Evolutionary conservation across 37 sponge, comb jelly and placozoan species (phyloP), one percentile per base, ranked within the genome.

Genomic region (Cladorhizidae sp.): DNA sequence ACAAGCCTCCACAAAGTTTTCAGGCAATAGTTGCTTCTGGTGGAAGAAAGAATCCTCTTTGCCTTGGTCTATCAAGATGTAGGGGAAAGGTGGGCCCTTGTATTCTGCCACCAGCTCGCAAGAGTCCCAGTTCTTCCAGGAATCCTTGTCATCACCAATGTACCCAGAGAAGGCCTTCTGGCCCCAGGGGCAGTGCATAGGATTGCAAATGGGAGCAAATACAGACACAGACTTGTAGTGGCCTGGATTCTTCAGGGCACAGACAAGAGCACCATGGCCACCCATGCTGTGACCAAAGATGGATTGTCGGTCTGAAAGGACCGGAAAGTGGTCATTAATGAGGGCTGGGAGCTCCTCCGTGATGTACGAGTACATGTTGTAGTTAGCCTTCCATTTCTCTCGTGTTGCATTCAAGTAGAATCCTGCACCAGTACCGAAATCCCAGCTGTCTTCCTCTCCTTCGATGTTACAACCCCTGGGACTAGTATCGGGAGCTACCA

Each of bases 261-360:
- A 92, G 35, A 94, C 87, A 9, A 98, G 90, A 29, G 99, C 99
- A 0, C 99, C 99, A 70, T 98, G 99, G 5, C 99, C 99, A 43
- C 99, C 99, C 99, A 98, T 98, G 57, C 97, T 96, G 81, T 98
- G 97, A n/a, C 99, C 99, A 67, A 64, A 79, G 52, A 98, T 94
- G 0, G 87, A 80, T 42, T 86, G 79, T 57, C 78, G 88, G 20
- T 82, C 91, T 0, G 90, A 75, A n/a, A 86, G 65, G 3, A 90
- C 95, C 3, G 82, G 84, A 80, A 98, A 96, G 57, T 94, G 92
- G 15, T 74, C 64, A 15, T 75, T 58, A 39, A 98, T 70, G 33
- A 94, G 67, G 2, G 87, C 45, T 56, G 99, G 99, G 50, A 98
- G 78, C 89, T 98, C 99, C 49, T 78, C 72, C 1, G 96, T 94